phyloP scores from a whole-genome alignment of 2,113 vertebrate species.

The Tupaia chinensis region DNA sequence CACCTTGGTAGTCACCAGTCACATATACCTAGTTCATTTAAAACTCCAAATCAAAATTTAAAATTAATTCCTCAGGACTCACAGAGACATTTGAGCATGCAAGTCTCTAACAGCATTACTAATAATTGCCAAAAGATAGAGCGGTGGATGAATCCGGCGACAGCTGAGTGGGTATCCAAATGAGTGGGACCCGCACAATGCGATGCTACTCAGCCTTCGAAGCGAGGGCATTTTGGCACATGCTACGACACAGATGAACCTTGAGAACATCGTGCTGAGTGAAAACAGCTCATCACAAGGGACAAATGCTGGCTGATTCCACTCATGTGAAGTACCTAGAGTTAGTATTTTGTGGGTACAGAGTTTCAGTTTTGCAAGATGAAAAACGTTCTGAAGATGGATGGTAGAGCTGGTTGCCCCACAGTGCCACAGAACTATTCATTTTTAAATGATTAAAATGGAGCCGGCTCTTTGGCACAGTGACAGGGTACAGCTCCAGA shows the following conservation, averaged over 20 bases:
- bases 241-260: too few relatives aligned
- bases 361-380: neutral
- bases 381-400: neutral
- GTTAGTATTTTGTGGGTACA: too few relatives aligned
- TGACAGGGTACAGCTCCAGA: too few relatives aligned
- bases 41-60: neutral
- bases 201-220: neutral
- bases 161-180: fast-evolving
- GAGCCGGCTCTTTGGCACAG: too few relatives aligned
- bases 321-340: fast-evolving
- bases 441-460: neutral
- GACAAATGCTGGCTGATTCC: fast-evolving
- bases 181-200: fast-evolving
- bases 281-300: neutral
- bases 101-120: fast-evolving
- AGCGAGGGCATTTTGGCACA: fast-evolving
- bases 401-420: too few relatives aligned
- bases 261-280: fast-evolving
- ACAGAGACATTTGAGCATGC: fast-evolving
- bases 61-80: too few relatives aligned
- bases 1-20: fast-evolving
- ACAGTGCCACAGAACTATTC: too few relatives aligned
- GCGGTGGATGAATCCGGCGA: fast-evolving
- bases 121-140: fast-evolving
- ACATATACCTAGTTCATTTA: neutral